phyloP scores from a whole-genome alignment of 1,140 invertebrate species.

The Sipha flava region DNA sequence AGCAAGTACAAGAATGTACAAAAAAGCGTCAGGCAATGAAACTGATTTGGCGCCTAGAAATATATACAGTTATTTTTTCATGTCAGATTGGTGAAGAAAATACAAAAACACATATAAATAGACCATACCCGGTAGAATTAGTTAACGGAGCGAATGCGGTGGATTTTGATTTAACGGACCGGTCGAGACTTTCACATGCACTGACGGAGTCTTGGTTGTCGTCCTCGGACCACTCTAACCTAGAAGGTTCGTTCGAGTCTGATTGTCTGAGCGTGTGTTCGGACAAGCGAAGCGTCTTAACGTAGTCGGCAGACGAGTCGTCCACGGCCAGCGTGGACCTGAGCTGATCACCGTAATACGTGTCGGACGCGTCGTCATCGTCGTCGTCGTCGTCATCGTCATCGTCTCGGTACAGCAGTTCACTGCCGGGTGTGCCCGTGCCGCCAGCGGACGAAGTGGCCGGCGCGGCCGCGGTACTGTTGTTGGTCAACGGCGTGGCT shows the following conservation, averaged over 20 bases:
- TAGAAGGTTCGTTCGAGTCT: constrained; percentile 18
- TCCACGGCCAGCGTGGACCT: constrained; percentile 11
- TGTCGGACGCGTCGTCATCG: background rate
- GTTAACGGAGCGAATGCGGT: background rate
- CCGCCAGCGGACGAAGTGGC: constrained; percentile 36
- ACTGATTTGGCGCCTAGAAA: too few species aligned
- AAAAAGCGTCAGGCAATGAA: too few species aligned
- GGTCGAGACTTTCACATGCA: background rate
- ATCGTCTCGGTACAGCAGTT: background rate
- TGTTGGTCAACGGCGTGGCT: constrained; percentile 44
- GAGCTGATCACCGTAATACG: background rate
- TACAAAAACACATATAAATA: background rate
- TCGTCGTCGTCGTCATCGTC: background rate
- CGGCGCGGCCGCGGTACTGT: constrained; percentile 43
- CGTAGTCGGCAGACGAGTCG: background rate
- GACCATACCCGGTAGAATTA: constrained; percentile 4
- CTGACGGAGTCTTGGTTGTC: background rate
- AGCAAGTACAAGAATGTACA: too few species aligned
- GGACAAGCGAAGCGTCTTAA: background rate
- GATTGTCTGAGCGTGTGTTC: constrained; percentile 27
- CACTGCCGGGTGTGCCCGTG: background rate
- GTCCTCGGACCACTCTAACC: background rate
- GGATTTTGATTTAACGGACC: background rate
- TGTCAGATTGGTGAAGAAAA: too few species aligned
- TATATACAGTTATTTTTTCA: too few species aligned